Percentiles rank a stretch among this genome's conserved stretches.
phyloP scores from a whole-genome alignment of 2,888 invertebrate genomes.

The Heliconius erato region DNA sequence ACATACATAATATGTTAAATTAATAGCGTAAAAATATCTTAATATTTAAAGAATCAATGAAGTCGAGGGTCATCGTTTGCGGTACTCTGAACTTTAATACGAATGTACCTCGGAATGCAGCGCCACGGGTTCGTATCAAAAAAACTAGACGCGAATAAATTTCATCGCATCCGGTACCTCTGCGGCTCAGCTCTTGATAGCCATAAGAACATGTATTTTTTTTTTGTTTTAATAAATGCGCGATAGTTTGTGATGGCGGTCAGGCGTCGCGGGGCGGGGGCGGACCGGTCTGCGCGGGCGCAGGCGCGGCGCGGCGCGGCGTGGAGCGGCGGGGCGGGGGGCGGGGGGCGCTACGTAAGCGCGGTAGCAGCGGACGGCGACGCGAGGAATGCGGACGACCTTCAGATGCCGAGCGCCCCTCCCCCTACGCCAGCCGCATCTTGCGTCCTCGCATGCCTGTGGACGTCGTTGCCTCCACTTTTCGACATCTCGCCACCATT shows the following conservation, averaged over 20 bases:
- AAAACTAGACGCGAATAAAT: slow-evolving; percentile 84
- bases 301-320: slow-evolving; percentile 61
- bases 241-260: slow-evolving; percentile 71
- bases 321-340: slow-evolving; percentile 12
- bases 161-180: slow-evolving; percentile 85
- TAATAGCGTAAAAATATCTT: slow-evolving; percentile 1
- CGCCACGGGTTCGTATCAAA: slow-evolving; percentile 72
- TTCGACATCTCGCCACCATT: slow-evolving; percentile 81
- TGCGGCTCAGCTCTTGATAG: slow-evolving; percentile 81
- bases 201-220: slow-evolving; percentile 82
- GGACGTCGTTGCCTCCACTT: slow-evolving; percentile 81
- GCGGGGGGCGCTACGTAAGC: slow-evolving; percentile 83
- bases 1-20: not conserved
- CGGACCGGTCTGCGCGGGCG: slow-evolving; percentile 62
- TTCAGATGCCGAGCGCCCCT: slow-evolving; percentile 85
- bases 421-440: slow-evolving; percentile 83
- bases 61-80: slow-evolving; percentile 35
- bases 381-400: slow-evolving; percentile 86
- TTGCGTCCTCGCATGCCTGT: slow-evolving; percentile 85
- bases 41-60: slow-evolving; percentile 37
- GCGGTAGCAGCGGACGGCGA: slow-evolving; percentile 86
- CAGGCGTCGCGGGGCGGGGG: slow-evolving; percentile 66
- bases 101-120: slow-evolving; percentile 76
- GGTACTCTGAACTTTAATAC: slow-evolving; percentile 50
- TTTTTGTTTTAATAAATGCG: slow-evolving; percentile 66